Percentiles rank a stretch among this genome's conserved stretches.
Evolutionary conservation across 2,113 vertebrate genomes (phyloP).

Genomic region (Engraulis encrasicolus): DNA sequence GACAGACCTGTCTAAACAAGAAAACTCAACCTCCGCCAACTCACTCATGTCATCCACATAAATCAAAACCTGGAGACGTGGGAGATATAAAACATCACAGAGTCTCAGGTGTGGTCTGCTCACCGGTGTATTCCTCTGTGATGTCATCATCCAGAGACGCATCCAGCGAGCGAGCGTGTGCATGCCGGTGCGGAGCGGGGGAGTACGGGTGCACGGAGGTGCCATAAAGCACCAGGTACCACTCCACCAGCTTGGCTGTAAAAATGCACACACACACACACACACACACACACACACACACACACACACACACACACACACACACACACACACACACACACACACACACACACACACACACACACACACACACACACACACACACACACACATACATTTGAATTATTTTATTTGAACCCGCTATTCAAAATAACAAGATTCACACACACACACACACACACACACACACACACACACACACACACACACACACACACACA

Average conservation of each 20-base stretch:
- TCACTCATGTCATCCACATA: neutral
- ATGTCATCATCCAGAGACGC: slow-evolving; percentile 76
- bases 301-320: too few species aligned
- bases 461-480: too few species aligned
- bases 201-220: slow-evolving; percentile 86
- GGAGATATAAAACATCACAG: neutral
- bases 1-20: neutral
- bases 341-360: too few species aligned
- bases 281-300: too few species aligned
- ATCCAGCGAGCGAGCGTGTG: slow-evolving; percentile 80
- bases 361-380: too few species aligned
- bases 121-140: slow-evolving; percentile 87
- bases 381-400: too few species aligned
- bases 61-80: neutral
- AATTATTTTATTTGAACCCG: too few species aligned
- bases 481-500: too few species aligned
- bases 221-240: slow-evolving; percentile 92
- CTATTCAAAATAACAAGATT: too few species aligned
- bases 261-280: neutral
- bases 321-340: too few species aligned
- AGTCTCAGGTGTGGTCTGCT: neutral
- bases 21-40: neutral
- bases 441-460: too few species aligned
- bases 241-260: slow-evolving; percentile 86
- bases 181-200: slow-evolving; percentile 74